Percentiles rank a stretch among this genome's conserved stretches.
Conservation (phyloP, 2,113 vertebrate species). For the Gymnobelideus leadbeateri region DNA sequence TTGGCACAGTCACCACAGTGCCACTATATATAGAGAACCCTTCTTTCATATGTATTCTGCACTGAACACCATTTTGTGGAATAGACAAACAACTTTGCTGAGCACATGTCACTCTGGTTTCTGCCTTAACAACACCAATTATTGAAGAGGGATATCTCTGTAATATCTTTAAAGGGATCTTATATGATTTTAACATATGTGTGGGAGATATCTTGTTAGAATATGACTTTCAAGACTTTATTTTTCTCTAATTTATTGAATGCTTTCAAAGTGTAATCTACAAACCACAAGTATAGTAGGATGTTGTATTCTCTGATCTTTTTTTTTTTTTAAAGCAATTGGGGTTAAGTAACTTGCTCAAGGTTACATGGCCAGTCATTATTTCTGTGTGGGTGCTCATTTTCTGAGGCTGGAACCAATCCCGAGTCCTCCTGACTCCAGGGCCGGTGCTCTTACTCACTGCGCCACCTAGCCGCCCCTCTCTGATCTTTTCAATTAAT, state of each 20-base stretch:
- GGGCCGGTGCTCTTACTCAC: too few relatives aligned
- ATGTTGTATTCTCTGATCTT: neutral
- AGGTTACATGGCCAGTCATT: too few relatives aligned
- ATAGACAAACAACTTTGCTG: neutral
- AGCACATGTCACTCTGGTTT: neutral
- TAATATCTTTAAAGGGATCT: neutral
- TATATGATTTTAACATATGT: neutral
- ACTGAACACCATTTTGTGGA: too few relatives aligned
- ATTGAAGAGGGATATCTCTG: neutral
- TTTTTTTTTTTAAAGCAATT: too few relatives aligned
- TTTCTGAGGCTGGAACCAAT: too few relatives aligned
- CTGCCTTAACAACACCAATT: neutral
- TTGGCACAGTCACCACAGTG: neutral
- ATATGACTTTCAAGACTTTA: neutral
- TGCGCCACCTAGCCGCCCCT: too few relatives aligned
- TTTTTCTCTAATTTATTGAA: neutral
- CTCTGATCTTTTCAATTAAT: neutral
- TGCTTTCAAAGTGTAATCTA: neutral
- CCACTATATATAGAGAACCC: neutral
- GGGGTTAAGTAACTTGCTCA: too few relatives aligned
- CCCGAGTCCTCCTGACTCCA: too few relatives aligned
- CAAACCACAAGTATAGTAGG: neutral
- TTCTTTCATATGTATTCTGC: neutral
- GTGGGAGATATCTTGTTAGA: neutral
- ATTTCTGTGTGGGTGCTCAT: too few relatives aligned